Percentiles rank a stretch among this genome's conserved stretches.
phyloP scores from a whole-genome alignment of 92 coral and sea anemone species.

The Virgularia gustaviana region DNA sequence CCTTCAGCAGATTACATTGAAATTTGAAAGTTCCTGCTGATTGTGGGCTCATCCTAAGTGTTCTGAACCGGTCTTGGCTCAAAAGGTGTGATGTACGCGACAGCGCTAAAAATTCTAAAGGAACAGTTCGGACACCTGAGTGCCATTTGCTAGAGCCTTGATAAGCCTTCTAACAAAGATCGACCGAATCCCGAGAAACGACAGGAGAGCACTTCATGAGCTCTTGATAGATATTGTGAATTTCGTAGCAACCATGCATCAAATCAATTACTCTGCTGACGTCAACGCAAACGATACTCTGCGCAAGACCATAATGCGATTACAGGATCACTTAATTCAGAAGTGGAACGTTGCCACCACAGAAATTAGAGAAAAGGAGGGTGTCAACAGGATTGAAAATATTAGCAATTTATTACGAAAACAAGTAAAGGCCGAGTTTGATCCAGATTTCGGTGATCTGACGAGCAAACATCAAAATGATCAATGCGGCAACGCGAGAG shows the following conservation, averaged over 20 bases:
- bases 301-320: no score
- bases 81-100: conserved; percentile 47
- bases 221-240: conserved; percentile 37
- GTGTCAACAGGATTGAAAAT: conserved; percentile 42
- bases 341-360: no score
- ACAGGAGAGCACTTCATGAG: conserved; percentile 24
- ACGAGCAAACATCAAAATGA: no score
- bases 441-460: no score
- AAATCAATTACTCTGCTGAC: conserved; percentile 27
- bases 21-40: no score
- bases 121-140: conserved; percentile 50
- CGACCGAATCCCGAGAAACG: background rate
- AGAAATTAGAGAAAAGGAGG: no score
- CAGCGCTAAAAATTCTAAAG: conserved; percentile 42
- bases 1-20: no score
- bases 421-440: no score
- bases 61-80: conserved; percentile 51
- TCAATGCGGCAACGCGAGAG: background rate
- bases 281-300: no score
- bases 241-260: conserved; percentile 32
- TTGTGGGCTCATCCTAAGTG: no score
- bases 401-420: no score
- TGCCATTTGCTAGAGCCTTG: conserved; percentile 36
- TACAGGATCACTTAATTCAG: no score
- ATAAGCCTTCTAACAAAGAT: conserved; percentile 25